A percentile compares a stretch with the other conserved stretches of the same genome.
phyloP scores from a whole-genome alignment of 1,140 invertebrate genomes.

The Tachypleus tridentatus region DNA sequence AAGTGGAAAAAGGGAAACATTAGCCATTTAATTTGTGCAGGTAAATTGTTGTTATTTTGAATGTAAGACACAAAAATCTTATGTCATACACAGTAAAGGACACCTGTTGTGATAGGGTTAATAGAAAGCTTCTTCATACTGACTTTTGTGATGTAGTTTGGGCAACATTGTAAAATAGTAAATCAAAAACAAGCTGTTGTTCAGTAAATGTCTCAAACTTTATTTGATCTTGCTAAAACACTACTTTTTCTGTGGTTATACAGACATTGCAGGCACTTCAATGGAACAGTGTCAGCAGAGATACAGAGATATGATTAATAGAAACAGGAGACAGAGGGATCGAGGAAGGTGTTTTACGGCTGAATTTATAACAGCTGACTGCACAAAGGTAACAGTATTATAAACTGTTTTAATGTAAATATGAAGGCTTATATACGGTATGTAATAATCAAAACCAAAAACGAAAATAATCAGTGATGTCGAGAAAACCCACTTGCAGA shows the following conservation, averaged over 20 bases:
- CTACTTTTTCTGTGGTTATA: slow-evolving; percentile 8
- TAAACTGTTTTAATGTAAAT: not conserved
- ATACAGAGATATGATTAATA: slow-evolving; percentile 20
- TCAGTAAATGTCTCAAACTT: too few species aligned
- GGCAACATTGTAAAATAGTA: slow-evolving; percentile 1
- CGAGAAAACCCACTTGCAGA: not conserved
- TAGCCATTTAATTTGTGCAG: slow-evolving; percentile 72
- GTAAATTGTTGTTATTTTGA: slow-evolving; percentile 25
- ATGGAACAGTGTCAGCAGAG: slow-evolving; percentile 52
- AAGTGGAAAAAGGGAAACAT: slow-evolving; percentile 86
- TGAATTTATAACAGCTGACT: slow-evolving; percentile 85
- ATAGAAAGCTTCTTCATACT: not conserved
- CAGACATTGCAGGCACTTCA: slow-evolving; percentile 84
- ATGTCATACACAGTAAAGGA: too few species aligned
- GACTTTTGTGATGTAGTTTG: slow-evolving; percentile 4
- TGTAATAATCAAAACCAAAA: too few species aligned
- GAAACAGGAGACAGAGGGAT: slow-evolving; percentile 15
- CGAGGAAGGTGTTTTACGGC: slow-evolving; percentile 50
- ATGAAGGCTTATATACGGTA: too few species aligned
- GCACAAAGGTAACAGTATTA: slow-evolving; percentile 53
- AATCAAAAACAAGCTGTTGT: too few species aligned
- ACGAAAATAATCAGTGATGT: not conserved
- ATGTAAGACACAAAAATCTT: too few species aligned
- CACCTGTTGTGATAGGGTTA: too few species aligned
- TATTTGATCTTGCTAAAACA: too few species aligned